Conservation (phyloP, 2,113 vertebrate genomes). For the Excalfactoria chinensis region DNA sequence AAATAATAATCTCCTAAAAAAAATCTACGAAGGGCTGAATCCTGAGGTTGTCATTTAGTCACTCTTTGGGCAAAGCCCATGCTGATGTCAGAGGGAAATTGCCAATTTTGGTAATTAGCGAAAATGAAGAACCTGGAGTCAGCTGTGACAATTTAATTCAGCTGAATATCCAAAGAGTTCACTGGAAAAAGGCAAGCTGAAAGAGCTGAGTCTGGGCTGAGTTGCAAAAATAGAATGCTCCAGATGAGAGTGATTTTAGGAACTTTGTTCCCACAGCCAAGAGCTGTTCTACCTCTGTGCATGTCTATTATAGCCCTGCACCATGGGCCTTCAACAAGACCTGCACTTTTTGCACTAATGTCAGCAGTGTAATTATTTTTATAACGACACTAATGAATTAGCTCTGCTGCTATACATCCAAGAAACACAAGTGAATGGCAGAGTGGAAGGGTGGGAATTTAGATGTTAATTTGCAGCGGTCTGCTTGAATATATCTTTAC, state of each 20-base stretch:
- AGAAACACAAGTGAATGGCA: neutral
- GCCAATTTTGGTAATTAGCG: neutral
- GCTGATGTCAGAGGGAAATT: constrained; percentile 10
- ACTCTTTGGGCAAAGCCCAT: neutral
- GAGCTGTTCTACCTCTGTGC: neutral
- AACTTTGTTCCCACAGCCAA: constrained; percentile 19
- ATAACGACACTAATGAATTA: neutral
- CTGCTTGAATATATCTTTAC: neutral
- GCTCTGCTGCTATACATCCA: neutral
- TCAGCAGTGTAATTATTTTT: neutral
- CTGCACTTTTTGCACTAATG: neutral
- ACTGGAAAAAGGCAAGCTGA: neutral
- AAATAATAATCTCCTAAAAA: neutral
- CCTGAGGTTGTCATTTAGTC: neutral
- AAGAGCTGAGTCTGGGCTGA: neutral
- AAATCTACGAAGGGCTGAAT: neutral
- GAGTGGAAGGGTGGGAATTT: neutral
- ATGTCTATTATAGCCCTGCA: neutral
- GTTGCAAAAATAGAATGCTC: constrained; percentile 7
- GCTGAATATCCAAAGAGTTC: neutral
- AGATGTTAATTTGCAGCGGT: neutral
- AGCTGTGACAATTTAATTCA: neutral
- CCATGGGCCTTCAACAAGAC: neutral
- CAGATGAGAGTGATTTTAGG: neutral
- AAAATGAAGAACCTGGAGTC: constrained; percentile 26